Conservation (phyloP, 2,113 vertebrate species). For the Campylomormyrus tamandua region DNA sequence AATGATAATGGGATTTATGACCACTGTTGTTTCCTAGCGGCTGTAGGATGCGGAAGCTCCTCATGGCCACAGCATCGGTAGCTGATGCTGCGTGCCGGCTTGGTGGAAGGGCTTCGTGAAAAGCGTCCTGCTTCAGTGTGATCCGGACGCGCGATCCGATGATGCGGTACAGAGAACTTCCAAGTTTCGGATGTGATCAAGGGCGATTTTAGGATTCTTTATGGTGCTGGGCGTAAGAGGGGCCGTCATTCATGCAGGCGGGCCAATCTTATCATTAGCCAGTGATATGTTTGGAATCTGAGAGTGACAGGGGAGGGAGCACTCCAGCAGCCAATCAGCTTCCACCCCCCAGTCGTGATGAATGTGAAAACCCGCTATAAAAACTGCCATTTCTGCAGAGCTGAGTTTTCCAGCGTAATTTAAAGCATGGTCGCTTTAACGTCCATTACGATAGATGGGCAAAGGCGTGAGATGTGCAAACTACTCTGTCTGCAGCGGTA, state of each 20-base stretch:
- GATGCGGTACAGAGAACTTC: background rate
- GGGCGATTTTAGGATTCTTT: background rate
- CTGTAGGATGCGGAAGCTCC: background rate
- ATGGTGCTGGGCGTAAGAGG: background rate
- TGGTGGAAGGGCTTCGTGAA: background rate
- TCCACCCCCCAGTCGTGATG: background rate
- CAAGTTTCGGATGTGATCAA: background rate
- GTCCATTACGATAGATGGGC: background rate
- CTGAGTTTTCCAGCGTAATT: background rate
- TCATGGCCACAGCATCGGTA: background rate
- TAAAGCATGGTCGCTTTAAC: background rate
- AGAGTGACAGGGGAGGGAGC: background rate
- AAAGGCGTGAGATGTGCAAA: background rate
- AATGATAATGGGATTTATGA: background rate
- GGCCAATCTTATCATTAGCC: background rate
- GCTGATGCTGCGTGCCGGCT: background rate
- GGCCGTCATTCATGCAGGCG: background rate
- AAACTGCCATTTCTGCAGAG: background rate
- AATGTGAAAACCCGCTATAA: background rate
- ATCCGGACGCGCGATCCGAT: background rate
- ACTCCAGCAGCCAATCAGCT: background rate
- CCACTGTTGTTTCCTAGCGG: background rate
- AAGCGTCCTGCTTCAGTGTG: background rate
- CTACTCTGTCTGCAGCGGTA: background rate
- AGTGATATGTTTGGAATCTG: background rate